Evolutionary conservation across 2,888 invertebrate species (phyloP).

Genomic region (Sepioteuthis lessoniana): DNA sequence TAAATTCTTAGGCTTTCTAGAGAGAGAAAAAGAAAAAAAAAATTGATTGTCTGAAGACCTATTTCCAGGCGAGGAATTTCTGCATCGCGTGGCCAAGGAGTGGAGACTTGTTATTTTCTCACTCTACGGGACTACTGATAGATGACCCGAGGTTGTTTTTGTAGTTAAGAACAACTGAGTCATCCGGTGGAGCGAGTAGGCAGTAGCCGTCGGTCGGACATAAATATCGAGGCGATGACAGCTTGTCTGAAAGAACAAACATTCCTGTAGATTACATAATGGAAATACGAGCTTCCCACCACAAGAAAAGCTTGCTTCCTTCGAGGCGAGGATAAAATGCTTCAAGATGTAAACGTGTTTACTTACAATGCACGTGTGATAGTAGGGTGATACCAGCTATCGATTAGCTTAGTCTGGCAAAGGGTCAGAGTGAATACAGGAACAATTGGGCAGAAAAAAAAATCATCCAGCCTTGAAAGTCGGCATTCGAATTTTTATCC

Average conservation of each 20-base stretch:
- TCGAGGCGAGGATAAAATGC: background rate
- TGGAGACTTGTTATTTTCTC: background rate
- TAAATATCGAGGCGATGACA: background rate
- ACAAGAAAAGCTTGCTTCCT: background rate
- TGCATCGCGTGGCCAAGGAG: background rate
- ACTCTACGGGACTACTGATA: background rate
- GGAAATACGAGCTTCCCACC: background rate
- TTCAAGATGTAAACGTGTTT: background rate
- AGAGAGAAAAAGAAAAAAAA: background rate
- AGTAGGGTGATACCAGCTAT: background rate
- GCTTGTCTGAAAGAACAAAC: slow-evolving; percentile 6
- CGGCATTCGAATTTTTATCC: background rate
- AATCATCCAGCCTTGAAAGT: background rate
- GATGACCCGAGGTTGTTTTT: slow-evolving; percentile 1
- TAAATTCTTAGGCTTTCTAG: no score
- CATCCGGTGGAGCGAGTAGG: background rate
- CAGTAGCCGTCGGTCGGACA: background rate
- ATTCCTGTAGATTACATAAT: slow-evolving; percentile 8
- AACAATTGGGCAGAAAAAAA: background rate
- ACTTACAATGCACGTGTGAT: background rate
- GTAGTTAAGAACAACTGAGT: background rate
- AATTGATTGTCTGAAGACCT: background rate
- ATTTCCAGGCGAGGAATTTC: background rate
- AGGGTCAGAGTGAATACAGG: background rate
- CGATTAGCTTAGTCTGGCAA: background rate